These are phyloP conservation scores for Bagarius yarrelli DNA, from an alignment of 2,113 vertebrate genomes.

Conservation along the genomic window DNA sequence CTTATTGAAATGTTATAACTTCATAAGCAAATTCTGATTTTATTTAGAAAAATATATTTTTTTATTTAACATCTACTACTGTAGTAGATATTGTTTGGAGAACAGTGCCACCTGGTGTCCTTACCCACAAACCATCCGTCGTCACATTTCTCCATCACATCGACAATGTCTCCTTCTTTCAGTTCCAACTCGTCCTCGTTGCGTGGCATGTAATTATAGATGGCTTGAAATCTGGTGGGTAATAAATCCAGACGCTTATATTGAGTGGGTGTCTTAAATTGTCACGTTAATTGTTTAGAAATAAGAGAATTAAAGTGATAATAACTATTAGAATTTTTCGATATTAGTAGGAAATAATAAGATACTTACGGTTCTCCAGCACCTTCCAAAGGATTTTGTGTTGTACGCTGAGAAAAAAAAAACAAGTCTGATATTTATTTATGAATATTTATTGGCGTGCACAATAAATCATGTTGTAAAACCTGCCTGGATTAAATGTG, in stretches of 20 bases:
- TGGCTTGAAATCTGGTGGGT: constrained; percentile 82
- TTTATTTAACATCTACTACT: background rate
- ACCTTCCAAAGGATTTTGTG: constrained; percentile 51
- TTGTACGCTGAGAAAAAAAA: constrained; percentile 48
- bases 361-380: constrained; percentile 57
- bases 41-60: background rate
- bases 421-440: constrained; percentile 14
- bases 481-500: constrained; percentile 33
- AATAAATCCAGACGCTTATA: background rate
- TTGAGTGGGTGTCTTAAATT: background rate
- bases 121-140: constrained; percentile 92
- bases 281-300: background rate
- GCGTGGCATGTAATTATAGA: constrained; percentile 86
- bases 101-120: constrained; percentile 53
- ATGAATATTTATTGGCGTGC: background rate
- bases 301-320: background rate
- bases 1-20: background rate
- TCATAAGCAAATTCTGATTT: background rate
- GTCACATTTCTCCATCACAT: constrained; percentile 91
- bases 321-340: background rate
- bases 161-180: constrained; percentile 83
- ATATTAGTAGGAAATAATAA: background rate
- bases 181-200: constrained; percentile 90
- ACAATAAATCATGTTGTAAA: constrained; percentile 4
- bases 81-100: background rate